Conservation (phyloP, 2,797 vertebrate species). For the Percopsis omiscomaycus region DNA sequence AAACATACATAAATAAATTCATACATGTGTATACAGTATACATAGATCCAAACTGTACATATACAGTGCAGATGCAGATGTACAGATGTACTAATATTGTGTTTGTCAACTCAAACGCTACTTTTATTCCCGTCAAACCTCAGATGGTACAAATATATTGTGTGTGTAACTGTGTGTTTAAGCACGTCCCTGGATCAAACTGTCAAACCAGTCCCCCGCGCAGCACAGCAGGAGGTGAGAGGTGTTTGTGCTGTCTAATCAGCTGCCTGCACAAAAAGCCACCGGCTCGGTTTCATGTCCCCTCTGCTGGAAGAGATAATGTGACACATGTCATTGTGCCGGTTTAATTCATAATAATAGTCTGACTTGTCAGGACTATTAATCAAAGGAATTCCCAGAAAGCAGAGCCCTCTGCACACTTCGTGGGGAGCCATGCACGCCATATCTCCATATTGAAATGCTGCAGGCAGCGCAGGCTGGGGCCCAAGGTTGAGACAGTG, state of each 20-base stretch:
- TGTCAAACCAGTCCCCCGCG: constrained; percentile 38
- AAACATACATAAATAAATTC: constrained; percentile 1
- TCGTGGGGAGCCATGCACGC: constrained; percentile 28
- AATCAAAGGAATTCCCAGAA: constrained; percentile 60
- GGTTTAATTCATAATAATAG: constrained; percentile 66
- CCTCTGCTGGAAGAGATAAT: constrained; percentile 52
- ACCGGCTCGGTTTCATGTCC: constrained; percentile 39
- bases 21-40: constrained; percentile 4
- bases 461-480: neutral
- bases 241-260: constrained; percentile 60
- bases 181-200: constrained; percentile 44
- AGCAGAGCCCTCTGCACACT: constrained; percentile 36
- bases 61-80: too few relatives aligned
- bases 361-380: constrained; percentile 64
- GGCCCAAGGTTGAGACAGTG: constrained; percentile 29
- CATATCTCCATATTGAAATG: constrained; percentile 45
- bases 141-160: neutral
- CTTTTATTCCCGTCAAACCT: constrained; percentile 21
- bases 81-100: neutral
- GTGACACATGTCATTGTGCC: constrained; percentile 46
- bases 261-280: constrained; percentile 47
- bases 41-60: neutral
- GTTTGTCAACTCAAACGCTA: constrained; percentile 12
- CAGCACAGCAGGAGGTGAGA: constrained; percentile 43
- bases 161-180: constrained; percentile 21